Base-by-base conservation (phyloP, 1,140 invertebrate genomes). In the Arion vulgaris region DNA sequence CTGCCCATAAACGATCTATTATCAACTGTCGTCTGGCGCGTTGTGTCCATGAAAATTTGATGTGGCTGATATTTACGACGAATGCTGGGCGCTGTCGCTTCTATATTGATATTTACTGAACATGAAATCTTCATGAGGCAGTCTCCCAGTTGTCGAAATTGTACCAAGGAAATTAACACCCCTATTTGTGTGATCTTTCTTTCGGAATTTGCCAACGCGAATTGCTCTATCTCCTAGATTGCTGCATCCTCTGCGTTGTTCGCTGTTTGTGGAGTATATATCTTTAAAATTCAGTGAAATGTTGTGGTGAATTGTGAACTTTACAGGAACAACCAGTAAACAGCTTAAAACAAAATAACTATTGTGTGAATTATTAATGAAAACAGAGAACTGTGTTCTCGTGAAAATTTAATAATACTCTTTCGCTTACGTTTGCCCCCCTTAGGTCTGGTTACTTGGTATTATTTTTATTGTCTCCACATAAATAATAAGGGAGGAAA, bases 101-200 rank as follows among this genome's bases (percentile, higher is more conserved):
- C 28, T 9, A 66, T 69, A 36, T 41, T 34, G 45, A 71, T 81
- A 73, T 81, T 81, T 81, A 81, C 41, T 72, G n/a, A 32, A 1
- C 41, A 81, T 81, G 68, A 81, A 81, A 81, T 34, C 79, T 81
- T 81, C 68, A 81, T 81, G 79, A 81, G 77, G 7, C 34, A 7
- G 13, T 62, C 69, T 71, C 34, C 69, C 69, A 9, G 34, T 36
- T 36, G 69, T 39, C 69, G 15, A 26, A 36, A 38, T 11, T 13
- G 32, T 36, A 19, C 9, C 45, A 49, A 11, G 45, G 45, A 49
- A n/a, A n/a, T n/a, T 19, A 49, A 19, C 45, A 11, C 45, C 9
- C 19, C 45, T 11, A 49, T 26, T 36, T 36, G 9, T 2, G 34
- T 34, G 34, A 71, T 13, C 13, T 2, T 17, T 5, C 38, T 7